A percentile compares a stretch with the other conserved stretches of the same genome.
phyloP scores from a whole-genome alignment of 1,140 invertebrate genomes.

The Pogonomyrmex californicus region DNA sequence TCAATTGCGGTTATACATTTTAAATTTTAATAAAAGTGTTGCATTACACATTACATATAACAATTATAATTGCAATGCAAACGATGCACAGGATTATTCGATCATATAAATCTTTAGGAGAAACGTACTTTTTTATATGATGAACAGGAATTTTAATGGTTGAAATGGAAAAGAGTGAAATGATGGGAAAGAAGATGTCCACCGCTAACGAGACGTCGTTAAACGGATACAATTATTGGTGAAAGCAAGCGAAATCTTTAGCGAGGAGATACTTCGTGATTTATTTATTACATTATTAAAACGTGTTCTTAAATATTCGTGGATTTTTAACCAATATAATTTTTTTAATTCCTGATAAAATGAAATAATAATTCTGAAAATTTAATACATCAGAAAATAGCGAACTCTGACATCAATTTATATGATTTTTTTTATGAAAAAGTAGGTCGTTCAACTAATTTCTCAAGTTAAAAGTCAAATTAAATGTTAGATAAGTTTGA shows the following conservation, averaged over 20 bases:
- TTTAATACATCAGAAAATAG: neutral
- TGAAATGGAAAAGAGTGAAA: constrained; percentile 68
- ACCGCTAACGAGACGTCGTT: constrained; percentile 79
- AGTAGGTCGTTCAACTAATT: neutral
- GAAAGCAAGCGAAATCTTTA: constrained; percentile 44
- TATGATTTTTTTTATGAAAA: neutral
- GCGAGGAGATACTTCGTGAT: constrained; percentile 24
- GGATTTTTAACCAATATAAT: neutral
- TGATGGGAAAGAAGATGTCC: constrained; percentile 61
- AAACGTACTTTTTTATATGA: constrained; percentile 26
- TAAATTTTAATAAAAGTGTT: constrained; percentile 39
- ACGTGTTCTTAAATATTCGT: neutral
- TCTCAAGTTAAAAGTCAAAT: constrained; percentile 18
- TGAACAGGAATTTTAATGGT: constrained; percentile 75
- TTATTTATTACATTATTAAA: constrained; percentile 46
- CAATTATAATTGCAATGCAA: constrained; percentile 29
- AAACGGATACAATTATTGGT: constrained; percentile 78
- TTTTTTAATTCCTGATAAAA: neutral
- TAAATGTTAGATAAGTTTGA: neutral
- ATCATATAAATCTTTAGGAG: constrained; percentile 25
- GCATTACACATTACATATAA: constrained; percentile 16
- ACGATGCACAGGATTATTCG: neutral
- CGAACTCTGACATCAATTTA: neutral
- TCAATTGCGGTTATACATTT: constrained; percentile 21
- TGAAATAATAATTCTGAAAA: constrained; percentile 12